A percentile compares a stretch with the other conserved stretches of the same genome.
phyloP scores from a whole-genome alignment of 2,113 vertebrate species.

The Hypanus sabinus region DNA sequence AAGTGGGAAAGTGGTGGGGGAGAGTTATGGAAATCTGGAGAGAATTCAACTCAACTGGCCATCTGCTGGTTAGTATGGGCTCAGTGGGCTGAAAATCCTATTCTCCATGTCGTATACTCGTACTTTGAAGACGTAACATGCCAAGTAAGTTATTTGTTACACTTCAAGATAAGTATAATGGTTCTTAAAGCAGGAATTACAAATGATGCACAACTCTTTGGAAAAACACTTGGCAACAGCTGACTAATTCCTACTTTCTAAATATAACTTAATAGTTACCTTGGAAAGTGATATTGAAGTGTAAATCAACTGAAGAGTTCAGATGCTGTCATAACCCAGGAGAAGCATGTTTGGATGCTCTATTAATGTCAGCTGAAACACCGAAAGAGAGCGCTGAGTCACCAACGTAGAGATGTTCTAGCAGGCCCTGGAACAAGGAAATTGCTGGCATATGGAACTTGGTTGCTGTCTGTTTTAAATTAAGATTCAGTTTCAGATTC shows the following conservation, averaged over 20 bases:
- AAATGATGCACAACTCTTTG: background rate
- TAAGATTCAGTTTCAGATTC: too few species aligned
- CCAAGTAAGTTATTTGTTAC: too few species aligned
- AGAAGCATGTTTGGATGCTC: too few species aligned
- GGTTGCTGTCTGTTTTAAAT: background rate
- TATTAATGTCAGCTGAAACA: background rate
- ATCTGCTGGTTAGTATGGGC: too few species aligned
- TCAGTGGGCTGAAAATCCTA: too few species aligned
- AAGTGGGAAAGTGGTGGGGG: too few species aligned
- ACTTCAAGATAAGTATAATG: too few species aligned
- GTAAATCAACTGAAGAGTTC: background rate
- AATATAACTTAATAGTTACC: background rate
- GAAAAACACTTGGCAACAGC: background rate
- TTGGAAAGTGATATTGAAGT: background rate
- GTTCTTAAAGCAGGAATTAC: background rate
- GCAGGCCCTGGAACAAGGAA: background rate
- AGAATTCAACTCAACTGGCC: too few species aligned
- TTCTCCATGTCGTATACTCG: too few species aligned
- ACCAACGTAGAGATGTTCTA: background rate
- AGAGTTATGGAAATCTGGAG: too few species aligned
- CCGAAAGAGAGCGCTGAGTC: background rate
- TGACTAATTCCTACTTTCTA: background rate
- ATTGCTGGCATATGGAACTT: background rate
- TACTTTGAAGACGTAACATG: too few species aligned
- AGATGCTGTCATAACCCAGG: background rate